A percentile compares a stretch with the other conserved stretches of the same genome.
These are phyloP conservation scores for Galeruca laticollis DNA, from an alignment of 2,888 invertebrate species.

Conservation along the genomic window DNA sequence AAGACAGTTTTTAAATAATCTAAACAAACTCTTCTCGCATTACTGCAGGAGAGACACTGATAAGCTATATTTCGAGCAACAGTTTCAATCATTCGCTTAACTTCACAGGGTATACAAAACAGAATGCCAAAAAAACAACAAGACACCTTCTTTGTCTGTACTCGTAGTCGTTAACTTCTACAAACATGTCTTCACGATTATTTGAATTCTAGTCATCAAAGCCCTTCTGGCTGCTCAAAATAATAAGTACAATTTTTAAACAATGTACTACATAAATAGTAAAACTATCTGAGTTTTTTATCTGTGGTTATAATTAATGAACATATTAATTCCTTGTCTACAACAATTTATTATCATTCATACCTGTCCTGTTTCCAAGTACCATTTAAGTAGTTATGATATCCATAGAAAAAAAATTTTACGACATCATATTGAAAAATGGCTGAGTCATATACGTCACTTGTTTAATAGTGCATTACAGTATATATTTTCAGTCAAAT, in stretches of 20 bases:
- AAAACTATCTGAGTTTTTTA: background rate
- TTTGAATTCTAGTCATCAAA: too few relatives aligned
- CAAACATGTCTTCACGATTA: too few relatives aligned
- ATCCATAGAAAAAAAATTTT: background rate
- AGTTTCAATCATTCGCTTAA: too few relatives aligned
- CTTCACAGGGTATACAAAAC: too few relatives aligned
- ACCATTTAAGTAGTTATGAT: slow-evolving; percentile 12
- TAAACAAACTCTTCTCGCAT: too few relatives aligned
- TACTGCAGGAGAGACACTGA: too few relatives aligned
- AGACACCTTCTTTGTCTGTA: too few relatives aligned
- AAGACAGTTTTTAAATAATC: too few relatives aligned
- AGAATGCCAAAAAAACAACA: too few relatives aligned
- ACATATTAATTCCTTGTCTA: background rate
- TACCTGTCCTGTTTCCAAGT: background rate
- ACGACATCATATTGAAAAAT: slow-evolving; percentile 6
- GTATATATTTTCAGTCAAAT: slow-evolving; percentile 28
- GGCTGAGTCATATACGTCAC: slow-evolving; percentile 19
- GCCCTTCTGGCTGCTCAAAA: too few relatives aligned
- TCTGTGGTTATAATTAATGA: background rate
- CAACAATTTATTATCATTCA: background rate
- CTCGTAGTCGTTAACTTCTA: too few relatives aligned
- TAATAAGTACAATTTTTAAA: background rate
- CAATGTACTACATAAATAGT: background rate
- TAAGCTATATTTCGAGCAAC: too few relatives aligned
- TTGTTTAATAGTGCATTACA: slow-evolving; percentile 25